These are phyloP conservation scores for Chloebia gouldiae DNA, from an alignment of 2,113 vertebrate genomes.

Conservation along the genomic window DNA sequence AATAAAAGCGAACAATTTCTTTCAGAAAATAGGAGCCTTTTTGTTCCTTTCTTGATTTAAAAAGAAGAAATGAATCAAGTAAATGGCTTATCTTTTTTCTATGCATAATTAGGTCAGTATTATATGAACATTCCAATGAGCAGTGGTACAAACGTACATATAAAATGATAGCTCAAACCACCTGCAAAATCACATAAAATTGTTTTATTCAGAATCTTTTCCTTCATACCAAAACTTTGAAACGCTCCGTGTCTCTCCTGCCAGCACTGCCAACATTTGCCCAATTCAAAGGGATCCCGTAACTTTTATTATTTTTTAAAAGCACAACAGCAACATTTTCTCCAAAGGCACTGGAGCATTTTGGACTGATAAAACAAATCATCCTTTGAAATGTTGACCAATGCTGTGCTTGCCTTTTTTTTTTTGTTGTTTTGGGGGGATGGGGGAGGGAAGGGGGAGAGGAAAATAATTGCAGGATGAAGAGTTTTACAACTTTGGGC, in stretches of 20 bases:
- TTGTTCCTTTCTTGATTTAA: slow-evolving; percentile 88
- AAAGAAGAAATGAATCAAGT: slow-evolving; percentile 88
- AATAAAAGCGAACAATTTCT: slow-evolving; percentile 97
- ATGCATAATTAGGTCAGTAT: slow-evolving; percentile 89
- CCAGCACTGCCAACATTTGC: slow-evolving; percentile 74
- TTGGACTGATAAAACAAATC: slow-evolving; percentile 40
- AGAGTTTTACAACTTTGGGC: slow-evolving; percentile 65
- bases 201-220: slow-evolving; percentile 85
- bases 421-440: too few relatives aligned
- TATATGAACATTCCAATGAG: slow-evolving; percentile 87
- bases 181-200: slow-evolving; percentile 87
- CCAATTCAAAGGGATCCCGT: slow-evolving; percentile 73
- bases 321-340: slow-evolving; percentile 46
- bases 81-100: slow-evolving; percentile 87
- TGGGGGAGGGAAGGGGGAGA: neutral
- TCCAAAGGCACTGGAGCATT: slow-evolving; percentile 64
- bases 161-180: slow-evolving; percentile 88
- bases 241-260: slow-evolving; percentile 77
- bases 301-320: slow-evolving; percentile 74
- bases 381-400: slow-evolving; percentile 66
- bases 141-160: slow-evolving; percentile 84
- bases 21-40: slow-evolving; percentile 91
- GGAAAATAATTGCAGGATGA: neutral
- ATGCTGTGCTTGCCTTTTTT: neutral
- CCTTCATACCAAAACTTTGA: slow-evolving; percentile 80